Base-by-base conservation (phyloP, 2,797 vertebrate genomes). In the Champsocephalus gunnari region DNA sequence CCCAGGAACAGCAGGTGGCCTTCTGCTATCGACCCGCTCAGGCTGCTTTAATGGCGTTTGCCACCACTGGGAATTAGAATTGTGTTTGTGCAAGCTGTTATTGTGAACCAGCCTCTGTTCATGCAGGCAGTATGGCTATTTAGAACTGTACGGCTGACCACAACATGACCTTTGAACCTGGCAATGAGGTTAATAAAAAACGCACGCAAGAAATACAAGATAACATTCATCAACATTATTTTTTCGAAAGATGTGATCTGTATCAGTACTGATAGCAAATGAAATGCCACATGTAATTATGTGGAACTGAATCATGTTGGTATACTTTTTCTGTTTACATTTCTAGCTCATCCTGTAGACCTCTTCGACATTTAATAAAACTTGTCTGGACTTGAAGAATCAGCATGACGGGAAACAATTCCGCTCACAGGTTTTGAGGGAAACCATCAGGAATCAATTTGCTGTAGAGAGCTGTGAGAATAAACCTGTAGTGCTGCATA, bases 1-100 rank as follows among this genome's bases (percentile, higher is more conserved):
- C 85, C 73, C 71, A 80, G 69, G 86, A 88, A 84, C 88, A 90
- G 88, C 88, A 85, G 86, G 85, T 63, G 71, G 80, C 41, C 83
- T 73, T 73, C 77, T 66, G 56, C 76, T 81, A 90, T 89, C 55
- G 79, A 90, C 73, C 73, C 66, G 34, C 34, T 76, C 66, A 2
- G 67, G 54, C 77, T 87, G 57, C 76, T 86, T 87, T 86, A 79
- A 83, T 50, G 73, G 69, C n/a, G 10, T 75, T 81, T 43, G 53
- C 60, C 51, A 21, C 76, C 51, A 9, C 47, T 66, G 82, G 84
- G 77, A 85, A 77, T 79, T 24, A n/a, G 58, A 63, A 67, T 56
- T 62, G 65, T 56, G 80, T 48, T 32, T 58, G 67, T 32, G 24
- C 32, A 55, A 73, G 63, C 70, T 74, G 72, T 64, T 78, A 68